Base-by-base conservation (phyloP, 2,797 vertebrate species). In the Spheniscus humboldti region DNA sequence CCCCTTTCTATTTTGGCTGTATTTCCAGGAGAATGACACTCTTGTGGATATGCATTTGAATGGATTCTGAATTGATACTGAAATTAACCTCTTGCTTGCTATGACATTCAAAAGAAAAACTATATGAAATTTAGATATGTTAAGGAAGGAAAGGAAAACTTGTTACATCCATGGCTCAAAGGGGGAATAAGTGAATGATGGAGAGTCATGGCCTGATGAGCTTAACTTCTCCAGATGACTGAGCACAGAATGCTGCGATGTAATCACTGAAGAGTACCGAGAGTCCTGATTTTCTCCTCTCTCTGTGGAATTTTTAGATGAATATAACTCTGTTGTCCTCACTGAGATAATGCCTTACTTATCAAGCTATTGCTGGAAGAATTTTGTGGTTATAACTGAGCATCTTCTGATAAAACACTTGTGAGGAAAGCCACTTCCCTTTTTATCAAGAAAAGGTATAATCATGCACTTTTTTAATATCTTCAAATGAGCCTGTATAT, bases 11-110 rank as follows among this genome's bases (percentile, higher is more conserved):
- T 20, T 72, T 66, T 62, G 41, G 12, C 39, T 50, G 13, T 18
- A 12, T 75, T 75, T 71, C 47, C 64, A 71, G 57, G 53, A 48
- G 60, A 75, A 56, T 41, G 4, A 18, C 35, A 8, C 17, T 86
- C 12, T 14, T 43, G 11, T 25, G 33, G 62, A 14, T 55, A 19
- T 1, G 0, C 35, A 56, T 25, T 24, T 1, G 1, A 47, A 47
- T 0, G 1, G 45, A 39, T 81, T 71, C 56, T 30, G 77, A 74
- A 60, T 7, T 33, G 39, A 30, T 69, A 28, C 28, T 45, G 77
- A 13, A 81, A 64, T 60, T 35, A 85, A 45, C 25, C 13, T 66
- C 57, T 60, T 7, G 0, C 41, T 75, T 31, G 22, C 47, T 47
- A 27, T n/a, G 45, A 18, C 18, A n/a, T 47, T 48, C 43, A 14